Conservation (phyloP, 2,113 vertebrate genomes). For the Lampris incognitus region DNA sequence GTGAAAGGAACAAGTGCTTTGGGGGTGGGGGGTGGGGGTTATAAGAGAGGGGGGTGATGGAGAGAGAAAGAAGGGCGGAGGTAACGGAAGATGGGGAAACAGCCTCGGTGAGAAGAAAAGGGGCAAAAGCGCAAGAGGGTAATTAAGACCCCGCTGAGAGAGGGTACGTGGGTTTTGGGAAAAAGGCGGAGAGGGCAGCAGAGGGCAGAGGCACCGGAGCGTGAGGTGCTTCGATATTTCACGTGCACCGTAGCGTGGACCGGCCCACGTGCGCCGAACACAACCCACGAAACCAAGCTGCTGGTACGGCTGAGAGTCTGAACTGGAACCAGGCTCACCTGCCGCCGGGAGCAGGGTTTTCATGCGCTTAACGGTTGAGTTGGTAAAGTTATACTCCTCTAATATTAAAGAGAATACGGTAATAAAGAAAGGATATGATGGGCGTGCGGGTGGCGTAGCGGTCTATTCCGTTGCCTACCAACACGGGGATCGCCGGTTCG, state of each 20-base stretch:
- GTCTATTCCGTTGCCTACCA: too few relatives aligned
- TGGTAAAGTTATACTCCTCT: not conserved
- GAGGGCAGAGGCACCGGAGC: slow-evolving; percentile 12
- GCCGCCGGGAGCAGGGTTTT: not conserved
- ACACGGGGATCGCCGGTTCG: too few relatives aligned
- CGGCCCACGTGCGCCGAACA: slow-evolving; percentile 23
- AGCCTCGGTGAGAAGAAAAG: not conserved
- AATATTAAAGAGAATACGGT: not conserved
- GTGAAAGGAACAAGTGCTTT: not conserved
- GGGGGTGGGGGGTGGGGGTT: too few relatives aligned
- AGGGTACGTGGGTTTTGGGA: not conserved
- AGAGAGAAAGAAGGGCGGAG: not conserved
- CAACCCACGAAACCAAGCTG: not conserved
- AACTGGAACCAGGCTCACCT: not conserved
- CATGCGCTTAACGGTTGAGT: not conserved
- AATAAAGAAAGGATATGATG: not conserved
- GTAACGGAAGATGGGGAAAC: slow-evolving; percentile 3
- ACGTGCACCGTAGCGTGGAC: slow-evolving; percentile 28
- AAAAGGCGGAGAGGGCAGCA: not conserved
- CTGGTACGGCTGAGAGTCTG: slow-evolving; percentile 23
- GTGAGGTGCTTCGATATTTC: slow-evolving; percentile 19
- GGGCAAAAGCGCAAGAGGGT: not conserved
- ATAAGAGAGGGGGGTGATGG: not conserved
- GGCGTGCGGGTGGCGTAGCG: too few relatives aligned
- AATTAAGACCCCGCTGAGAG: not conserved